Evolutionary conservation across 2,888 invertebrate genomes (phyloP), one percentile per base, ranked within the genome.

Genomic region (Dolichomitus sp.): DNA sequence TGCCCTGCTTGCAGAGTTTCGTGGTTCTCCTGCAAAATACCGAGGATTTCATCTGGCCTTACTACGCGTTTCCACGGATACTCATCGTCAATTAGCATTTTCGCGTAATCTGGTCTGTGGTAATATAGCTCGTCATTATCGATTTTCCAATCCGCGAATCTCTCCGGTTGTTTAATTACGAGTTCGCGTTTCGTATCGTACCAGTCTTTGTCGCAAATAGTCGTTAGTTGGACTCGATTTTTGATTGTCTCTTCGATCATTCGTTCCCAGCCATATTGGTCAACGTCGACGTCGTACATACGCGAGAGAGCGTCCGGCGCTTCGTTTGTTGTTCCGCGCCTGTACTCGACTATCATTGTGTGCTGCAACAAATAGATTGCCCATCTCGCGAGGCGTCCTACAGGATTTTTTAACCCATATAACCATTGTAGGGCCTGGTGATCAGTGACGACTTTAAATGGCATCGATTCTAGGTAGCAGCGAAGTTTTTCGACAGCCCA

Each of bases 341-440:
- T 57, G n/a, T 84, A 77, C 17, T 74, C 69, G 11, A 85, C 45
- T 2, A 70, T 70, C 30, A 83, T 66, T 2, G 66, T 40, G 12
- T 83, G 79, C 37, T 78, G 69, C 1, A 61, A 80, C 1, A 84
- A 52, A 17, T 79, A 76, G 6, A 84, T 81, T 3, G 83, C 77
- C 83, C 84, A 84, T 45, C 86, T 61, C 6, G 83, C 84, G 1
- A 86, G 45, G n/a, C 81, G 79, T 19, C 74, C 65, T 42, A 42
- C 54, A 3, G 74, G 74, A 12, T 75, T 42, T 17, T 70, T 79
- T 0, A 78, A 30, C 14, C 78, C 81, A 6, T 81, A 54, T 11
- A 81, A 33, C 81, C 73, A 75, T 1, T 52, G 63, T 4, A 83
- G 45, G 5, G 78, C 70, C 19, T 84, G 81, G 27, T 78, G 84